Percentiles rank a stretch among this genome's conserved stretches.
phyloP scores from a whole-genome alignment of 1,140 invertebrate genomes.

The Drosophila lowei region DNA sequence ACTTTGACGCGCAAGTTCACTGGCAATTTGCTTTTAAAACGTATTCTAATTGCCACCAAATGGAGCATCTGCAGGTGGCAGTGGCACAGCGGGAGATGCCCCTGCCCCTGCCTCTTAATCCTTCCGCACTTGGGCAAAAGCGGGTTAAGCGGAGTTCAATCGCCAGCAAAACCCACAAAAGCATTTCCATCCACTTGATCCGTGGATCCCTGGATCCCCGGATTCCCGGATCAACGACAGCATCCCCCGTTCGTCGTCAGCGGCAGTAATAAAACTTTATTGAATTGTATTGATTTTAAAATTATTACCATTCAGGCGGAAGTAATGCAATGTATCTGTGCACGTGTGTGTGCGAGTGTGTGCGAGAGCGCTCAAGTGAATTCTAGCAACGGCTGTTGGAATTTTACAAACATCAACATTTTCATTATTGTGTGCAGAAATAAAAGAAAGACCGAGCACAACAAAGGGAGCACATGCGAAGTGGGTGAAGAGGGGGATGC shows the following conservation, averaged over 20 bases:
- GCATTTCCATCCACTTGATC: not conserved
- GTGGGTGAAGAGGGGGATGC: not conserved
- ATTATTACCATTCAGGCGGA: constrained; percentile 81
- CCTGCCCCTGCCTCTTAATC: too few relatives aligned
- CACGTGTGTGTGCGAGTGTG: constrained; percentile 13
- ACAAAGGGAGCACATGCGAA: constrained; percentile 54
- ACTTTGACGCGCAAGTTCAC: constrained; percentile 65
- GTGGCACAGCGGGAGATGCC: not conserved
- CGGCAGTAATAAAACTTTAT: constrained; percentile 81
- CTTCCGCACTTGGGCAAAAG: not conserved
- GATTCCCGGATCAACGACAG: constrained; percentile 20
- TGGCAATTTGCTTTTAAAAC: constrained; percentile 74
- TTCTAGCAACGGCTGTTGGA: constrained; percentile 68
- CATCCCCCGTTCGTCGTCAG: constrained; percentile 45
- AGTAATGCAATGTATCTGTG: constrained; percentile 72
- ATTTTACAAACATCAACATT: constrained; percentile 82
- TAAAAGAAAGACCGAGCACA: constrained; percentile 51
- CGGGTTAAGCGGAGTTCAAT: constrained; percentile 27
- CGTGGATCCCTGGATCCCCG: not conserved
- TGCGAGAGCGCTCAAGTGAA: constrained; percentile 57
- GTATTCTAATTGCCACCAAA: constrained; percentile 78
- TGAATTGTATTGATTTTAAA: constrained; percentile 83
- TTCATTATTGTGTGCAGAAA: constrained; percentile 80
- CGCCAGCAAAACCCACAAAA: constrained; percentile 44
- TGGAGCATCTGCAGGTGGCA: constrained; percentile 27